Base-by-base conservation (phyloP, 2,797 vertebrate species). In the Ciconia nigra region DNA sequence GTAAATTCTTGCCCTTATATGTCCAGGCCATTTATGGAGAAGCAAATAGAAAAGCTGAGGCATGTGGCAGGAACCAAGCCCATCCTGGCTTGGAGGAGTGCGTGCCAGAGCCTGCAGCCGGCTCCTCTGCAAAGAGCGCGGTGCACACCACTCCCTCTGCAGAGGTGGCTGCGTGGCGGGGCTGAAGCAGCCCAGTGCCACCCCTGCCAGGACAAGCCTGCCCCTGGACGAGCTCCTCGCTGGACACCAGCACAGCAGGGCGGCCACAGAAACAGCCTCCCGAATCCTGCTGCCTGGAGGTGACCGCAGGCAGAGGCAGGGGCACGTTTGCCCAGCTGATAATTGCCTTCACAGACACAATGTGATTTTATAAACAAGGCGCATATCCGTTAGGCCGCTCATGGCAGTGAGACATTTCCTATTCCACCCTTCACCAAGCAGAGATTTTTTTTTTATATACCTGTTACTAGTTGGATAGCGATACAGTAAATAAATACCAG, bases 1-100 rank as follows among this genome's bases (percentile, higher is more conserved):
- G 47, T 90, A 84, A 93, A 62, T 90, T 62, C 80, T 66, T 84
- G 61, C 31, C 77, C 81, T 95, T 90, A 24, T 67, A 59, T 63
- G 59, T 77, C n/a, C 89, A 37, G 37, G 41, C 24, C 3, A 0
- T 87, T 82, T 85, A 55, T 25, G 28, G 79, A 89, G 86, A 77
- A 91, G 57, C 46, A 71, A 81, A 83, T 1, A 87, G 58, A 74
- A 72, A 89, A 58, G 49, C 44, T 87, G 85, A 62, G 33, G 70
- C 31, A 26, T 18, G 20, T 37, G 35, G 20, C 47, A 90, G 86
- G 67, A 84, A 4, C 28, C 49, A 83, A 92, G 25, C 47, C 44
- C 5, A 13, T 33, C 44, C 73, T 69, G 52, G 39, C 42, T 49
- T 10, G 29, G 41, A 63, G 58, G 29, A 83, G 13, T 3, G 22